phyloP scores from a whole-genome alignment of 2,888 invertebrate genomes.

The Cosmia trapezina region DNA sequence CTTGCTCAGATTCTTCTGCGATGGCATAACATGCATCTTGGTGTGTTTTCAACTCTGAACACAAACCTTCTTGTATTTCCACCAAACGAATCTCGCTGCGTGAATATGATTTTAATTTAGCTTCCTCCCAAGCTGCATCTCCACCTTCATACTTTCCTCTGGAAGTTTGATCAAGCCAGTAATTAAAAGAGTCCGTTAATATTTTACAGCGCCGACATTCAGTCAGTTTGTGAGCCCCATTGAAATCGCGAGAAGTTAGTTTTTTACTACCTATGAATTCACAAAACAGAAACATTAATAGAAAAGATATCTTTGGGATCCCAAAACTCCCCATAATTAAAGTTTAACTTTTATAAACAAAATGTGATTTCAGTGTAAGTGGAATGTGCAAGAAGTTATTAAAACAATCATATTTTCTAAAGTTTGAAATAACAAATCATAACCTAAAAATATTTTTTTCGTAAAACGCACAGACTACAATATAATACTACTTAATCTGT shows the following conservation, averaged over 20 bases:
- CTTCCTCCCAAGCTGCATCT: constrained; percentile 98
- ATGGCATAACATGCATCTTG: constrained; percentile 95
- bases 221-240: constrained; percentile 59
- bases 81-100: constrained; percentile 97
- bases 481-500: no score
- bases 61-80: constrained; percentile 97
- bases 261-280: constrained; percentile 67
- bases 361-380: not conserved
- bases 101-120: constrained; percentile 95
- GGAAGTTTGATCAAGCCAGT: constrained; percentile 95
- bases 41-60: constrained; percentile 92
- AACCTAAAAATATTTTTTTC: not conserved
- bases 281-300: constrained; percentile 65
- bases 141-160: constrained; percentile 98
- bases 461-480: no score
- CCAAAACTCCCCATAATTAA: constrained; percentile 46
- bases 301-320: constrained; percentile 52
- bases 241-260: constrained; percentile 58
- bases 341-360: not conserved
- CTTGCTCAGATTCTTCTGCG: constrained; percentile 94
- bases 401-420: not conserved
- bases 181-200: constrained; percentile 93
- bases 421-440: not conserved
- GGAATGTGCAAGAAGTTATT: not conserved
- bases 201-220: constrained; percentile 93